Evolutionary conservation across 2,888 invertebrate species (phyloP), one percentile per base, ranked within the genome.

Genomic region (Lathronympha strigana): DNA sequence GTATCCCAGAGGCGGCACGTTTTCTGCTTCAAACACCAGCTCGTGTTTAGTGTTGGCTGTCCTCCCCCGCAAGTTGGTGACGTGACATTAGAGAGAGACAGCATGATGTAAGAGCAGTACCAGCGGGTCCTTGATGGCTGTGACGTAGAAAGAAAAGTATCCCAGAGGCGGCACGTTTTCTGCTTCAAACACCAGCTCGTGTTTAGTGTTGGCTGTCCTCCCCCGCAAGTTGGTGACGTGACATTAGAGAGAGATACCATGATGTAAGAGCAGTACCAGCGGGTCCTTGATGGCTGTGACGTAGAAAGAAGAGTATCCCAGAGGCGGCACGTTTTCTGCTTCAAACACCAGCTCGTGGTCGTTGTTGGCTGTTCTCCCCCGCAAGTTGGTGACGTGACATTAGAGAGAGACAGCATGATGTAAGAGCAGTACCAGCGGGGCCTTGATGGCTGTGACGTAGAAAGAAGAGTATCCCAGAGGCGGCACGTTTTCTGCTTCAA

Each of bases 41-140:
- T 86, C 96, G 67, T 91, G 87, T 33, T 86, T 92, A 0, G 95
- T 94, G 0, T 78, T 78, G 68, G 95, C 94, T 0, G 77, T 73
- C 54, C 96, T 84, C 1, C 95, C 96, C 0, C 96, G 95, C 0
- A 95, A 88, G 40, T 88, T 88, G 68, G 88, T 78, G 4, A 95
- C 90, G 0, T n/a, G 75, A 80, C 0, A 95, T 93, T 4, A 90
- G 74, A 0, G 90, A 80, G n/a, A 5, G 6, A n/a, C n/a, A n/a
- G n/a, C n/a, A 3, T 4, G 9, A 17, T 17, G 6, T 17, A 43
- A 9, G 28, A n/a, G 1, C 13, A n/a, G 5, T 71, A 88, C 90
- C 81, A 87, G 45, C n/a, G 83, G 88, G 70, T 88, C 88, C 23
- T 87, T 76, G 0, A 90, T 81, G 0, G 88, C 81, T 0, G 87